Evolutionary conservation across 2,113 vertebrate species (phyloP).

Genomic region (Oreotrochilus melanogaster): DNA sequence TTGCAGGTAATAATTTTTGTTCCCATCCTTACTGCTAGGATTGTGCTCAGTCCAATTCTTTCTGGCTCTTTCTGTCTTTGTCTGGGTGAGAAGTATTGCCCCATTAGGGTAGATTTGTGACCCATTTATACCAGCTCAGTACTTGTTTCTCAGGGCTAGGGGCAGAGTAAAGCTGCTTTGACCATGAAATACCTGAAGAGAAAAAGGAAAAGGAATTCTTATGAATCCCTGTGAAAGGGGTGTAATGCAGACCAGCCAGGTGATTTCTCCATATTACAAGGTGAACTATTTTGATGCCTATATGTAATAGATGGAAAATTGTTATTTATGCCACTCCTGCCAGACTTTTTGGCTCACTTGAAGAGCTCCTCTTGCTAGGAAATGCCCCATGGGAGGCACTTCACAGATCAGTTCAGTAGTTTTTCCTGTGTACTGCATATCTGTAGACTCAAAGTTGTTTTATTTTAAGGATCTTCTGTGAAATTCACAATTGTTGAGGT

Average conservation of each 20-base stretch:
- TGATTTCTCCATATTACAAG: background rate
- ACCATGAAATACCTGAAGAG: background rate
- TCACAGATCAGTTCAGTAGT: background rate
- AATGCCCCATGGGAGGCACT: background rate
- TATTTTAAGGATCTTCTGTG: background rate
- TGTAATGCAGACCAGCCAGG: background rate
- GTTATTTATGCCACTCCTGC: background rate
- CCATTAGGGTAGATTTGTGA: fast-evolving
- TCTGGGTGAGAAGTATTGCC: background rate
- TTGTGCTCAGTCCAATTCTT: background rate
- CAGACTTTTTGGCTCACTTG: background rate
- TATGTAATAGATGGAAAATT: background rate
- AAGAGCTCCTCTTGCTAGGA: background rate
- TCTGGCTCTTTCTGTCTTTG: background rate
- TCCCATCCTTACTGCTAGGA: background rate
- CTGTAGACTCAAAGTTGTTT: background rate
- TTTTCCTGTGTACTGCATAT: background rate
- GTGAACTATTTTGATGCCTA: background rate
- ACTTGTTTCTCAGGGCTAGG: background rate
- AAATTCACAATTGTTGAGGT: background rate
- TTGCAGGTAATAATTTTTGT: constrained; percentile 38
- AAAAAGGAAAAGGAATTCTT: background rate
- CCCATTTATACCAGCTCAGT: background rate
- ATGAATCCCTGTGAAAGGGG: background rate
- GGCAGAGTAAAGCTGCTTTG: background rate